Evolutionary conservation across 2,888 invertebrate species (phyloP).

Genomic region (Chymomyza amoena): DNA sequence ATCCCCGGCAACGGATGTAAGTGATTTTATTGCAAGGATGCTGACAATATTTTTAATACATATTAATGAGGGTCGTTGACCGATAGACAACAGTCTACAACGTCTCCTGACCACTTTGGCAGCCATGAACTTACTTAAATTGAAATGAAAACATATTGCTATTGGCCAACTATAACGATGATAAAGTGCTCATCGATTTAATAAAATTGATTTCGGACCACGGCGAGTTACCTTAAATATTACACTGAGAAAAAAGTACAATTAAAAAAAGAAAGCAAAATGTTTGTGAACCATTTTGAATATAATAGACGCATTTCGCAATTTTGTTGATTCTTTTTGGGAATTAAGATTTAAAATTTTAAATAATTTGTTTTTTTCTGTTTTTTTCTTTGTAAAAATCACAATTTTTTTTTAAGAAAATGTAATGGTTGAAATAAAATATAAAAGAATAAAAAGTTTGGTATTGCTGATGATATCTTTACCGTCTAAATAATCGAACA

Average conservation of each 20-base stretch:
- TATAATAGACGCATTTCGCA: no score
- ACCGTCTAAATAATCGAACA: no score
- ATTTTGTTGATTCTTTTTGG: no score
- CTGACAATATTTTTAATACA: not conserved
- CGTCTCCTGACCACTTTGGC: not conserved
- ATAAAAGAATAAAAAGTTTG: no score
- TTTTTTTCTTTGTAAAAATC: no score
- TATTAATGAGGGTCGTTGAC: not conserved
- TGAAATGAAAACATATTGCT: not conserved
- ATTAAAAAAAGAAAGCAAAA: not conserved
- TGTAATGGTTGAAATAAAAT: no score
- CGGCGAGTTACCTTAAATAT: conserved; percentile 8
- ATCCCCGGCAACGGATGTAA: not conserved
- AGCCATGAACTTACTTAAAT: not conserved
- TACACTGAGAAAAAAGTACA: not conserved
- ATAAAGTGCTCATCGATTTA: conserved; percentile 31
- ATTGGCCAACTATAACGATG: conserved; percentile 22
- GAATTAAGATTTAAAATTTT: no score
- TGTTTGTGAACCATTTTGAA: no score
- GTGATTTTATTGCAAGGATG: not conserved
- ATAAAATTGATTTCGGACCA: conserved; percentile 41
- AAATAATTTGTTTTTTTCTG: no score
- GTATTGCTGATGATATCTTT: no score
- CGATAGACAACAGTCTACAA: not conserved
- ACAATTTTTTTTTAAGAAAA: no score